Evolutionary conservation across 2,888 invertebrate genomes (phyloP).

Genomic region (Thymelicus acteon): DNA sequence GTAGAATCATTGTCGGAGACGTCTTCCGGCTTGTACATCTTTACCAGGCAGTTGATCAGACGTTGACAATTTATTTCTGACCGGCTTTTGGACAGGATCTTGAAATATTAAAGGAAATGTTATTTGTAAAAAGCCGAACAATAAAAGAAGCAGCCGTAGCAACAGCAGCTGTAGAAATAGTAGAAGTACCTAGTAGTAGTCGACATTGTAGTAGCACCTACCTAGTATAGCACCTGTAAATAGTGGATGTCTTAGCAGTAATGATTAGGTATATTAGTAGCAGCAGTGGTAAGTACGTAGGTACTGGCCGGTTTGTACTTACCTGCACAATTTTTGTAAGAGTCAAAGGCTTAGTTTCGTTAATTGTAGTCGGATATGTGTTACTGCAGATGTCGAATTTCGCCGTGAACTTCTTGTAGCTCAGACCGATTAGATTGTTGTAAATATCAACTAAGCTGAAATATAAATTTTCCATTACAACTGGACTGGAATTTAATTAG

Average conservation of each 20-base stretch:
- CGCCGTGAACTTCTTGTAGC: constrained; percentile 83
- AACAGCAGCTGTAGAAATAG: too few species aligned
- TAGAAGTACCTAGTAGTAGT: too few species aligned
- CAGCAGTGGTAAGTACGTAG: neutral
- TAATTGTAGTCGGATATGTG: constrained; percentile 89
- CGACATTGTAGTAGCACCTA: too few species aligned
- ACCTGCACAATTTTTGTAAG: constrained; percentile 91
- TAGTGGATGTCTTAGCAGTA: too few species aligned
- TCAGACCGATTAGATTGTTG: constrained; percentile 85
- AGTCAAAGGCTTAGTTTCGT: constrained; percentile 89
- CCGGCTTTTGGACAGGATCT: constrained; percentile 87
- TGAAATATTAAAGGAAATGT: constrained; percentile 24
- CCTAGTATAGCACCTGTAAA: too few species aligned
- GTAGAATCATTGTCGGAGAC: constrained; percentile 82
- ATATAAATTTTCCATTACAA: constrained; percentile 39
- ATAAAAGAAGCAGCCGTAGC: too few species aligned
- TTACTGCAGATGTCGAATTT: constrained; percentile 89
- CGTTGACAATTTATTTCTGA: constrained; percentile 89
- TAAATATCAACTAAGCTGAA: constrained; percentile 86
- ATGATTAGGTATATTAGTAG: too few species aligned
- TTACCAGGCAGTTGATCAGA: constrained; percentile 88
- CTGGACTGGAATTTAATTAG: too few species aligned
- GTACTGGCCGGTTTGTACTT: constrained; percentile 21
- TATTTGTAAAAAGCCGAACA: too few species aligned
- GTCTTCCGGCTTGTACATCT: constrained; percentile 86